These are phyloP conservation scores for Meleagris gallopavo DNA, from an alignment of 2,113 vertebrate genomes.

Conservation along the genomic window DNA sequence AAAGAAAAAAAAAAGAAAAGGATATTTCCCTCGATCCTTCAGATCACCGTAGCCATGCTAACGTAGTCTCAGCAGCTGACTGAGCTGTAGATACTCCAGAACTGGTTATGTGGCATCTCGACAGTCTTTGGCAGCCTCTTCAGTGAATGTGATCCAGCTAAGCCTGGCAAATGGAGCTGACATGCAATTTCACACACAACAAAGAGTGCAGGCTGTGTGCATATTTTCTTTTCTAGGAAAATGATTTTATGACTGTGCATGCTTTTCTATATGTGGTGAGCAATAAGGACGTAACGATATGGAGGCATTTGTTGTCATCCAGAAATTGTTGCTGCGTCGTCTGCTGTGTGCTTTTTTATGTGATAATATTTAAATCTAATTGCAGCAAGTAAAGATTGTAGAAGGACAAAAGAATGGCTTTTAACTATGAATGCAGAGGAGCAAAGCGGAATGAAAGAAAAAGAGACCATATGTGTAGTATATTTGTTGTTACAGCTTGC, in stretches of 20 bases:
- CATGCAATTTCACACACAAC: not conserved
- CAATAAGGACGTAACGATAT: conserved; percentile 31
- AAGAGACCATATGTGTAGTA: conserved; percentile 3
- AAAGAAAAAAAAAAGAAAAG: not conserved
- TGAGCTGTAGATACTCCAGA: not conserved
- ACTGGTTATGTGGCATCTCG: not conserved
- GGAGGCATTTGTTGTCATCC: conserved; percentile 7
- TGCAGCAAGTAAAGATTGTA: conserved; percentile 35
- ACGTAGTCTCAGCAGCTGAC: not conserved
- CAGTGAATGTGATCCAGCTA: not conserved
- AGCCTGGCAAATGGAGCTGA: not conserved
- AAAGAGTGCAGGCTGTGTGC: not conserved
- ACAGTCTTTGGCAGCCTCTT: not conserved
- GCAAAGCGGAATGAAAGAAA: not conserved
- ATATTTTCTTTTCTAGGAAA: not conserved
- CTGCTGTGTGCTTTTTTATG: not conserved
- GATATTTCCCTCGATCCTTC: not conserved
- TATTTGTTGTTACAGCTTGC: conserved; percentile 62
- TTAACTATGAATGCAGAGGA: conserved; percentile 38
- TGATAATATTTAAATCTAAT: conserved; percentile 11
- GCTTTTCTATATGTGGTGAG: not conserved
- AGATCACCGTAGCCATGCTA: not conserved
- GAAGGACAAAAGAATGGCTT: conserved; percentile 34
- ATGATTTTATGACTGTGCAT: not conserved
- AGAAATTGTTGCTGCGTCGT: conserved; percentile 26